Conservation (phyloP, 2,888 invertebrate genomes). For the Hypena proboscidalis region DNA sequence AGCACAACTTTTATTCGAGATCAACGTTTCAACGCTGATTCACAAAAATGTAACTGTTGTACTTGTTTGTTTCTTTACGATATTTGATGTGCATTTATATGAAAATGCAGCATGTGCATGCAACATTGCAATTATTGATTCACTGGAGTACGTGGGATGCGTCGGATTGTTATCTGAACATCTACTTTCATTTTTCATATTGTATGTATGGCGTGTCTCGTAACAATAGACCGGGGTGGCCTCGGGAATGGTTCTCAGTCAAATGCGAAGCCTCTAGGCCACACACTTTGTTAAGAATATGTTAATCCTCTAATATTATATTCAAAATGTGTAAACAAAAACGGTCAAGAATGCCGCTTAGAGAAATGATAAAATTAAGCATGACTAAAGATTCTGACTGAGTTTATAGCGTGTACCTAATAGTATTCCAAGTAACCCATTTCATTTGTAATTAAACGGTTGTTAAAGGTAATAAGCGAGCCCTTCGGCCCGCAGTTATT, state of each 20-base stretch:
- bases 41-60: conserved; percentile 26
- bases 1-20: conserved; percentile 26
- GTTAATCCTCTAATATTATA: conserved; percentile 1
- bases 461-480: conserved; percentile 14
- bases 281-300: conserved; percentile 8
- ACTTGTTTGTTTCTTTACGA: conserved; percentile 24
- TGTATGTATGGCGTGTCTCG: conserved; percentile 15
- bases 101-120: conserved; percentile 25
- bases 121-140: conserved; percentile 35
- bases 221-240: conserved; percentile 26
- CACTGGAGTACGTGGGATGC: conserved; percentile 33
- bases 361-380: not conserved
- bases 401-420: not conserved
- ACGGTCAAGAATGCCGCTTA: not conserved
- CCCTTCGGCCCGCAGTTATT: conserved; percentile 22
- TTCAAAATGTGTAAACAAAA: conserved; percentile 3
- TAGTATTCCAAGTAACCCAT: not conserved
- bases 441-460: not conserved
- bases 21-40: conserved; percentile 23
- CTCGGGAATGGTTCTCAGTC: conserved; percentile 11
- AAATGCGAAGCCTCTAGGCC: conserved; percentile 8
- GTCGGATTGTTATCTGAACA: conserved; percentile 35
- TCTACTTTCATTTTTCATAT: conserved; percentile 39
- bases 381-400: too few species aligned
- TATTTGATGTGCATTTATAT: conserved; percentile 33